Conservation (phyloP, 2,888 invertebrate species). For the Rhabditophanes sp. region DNA sequence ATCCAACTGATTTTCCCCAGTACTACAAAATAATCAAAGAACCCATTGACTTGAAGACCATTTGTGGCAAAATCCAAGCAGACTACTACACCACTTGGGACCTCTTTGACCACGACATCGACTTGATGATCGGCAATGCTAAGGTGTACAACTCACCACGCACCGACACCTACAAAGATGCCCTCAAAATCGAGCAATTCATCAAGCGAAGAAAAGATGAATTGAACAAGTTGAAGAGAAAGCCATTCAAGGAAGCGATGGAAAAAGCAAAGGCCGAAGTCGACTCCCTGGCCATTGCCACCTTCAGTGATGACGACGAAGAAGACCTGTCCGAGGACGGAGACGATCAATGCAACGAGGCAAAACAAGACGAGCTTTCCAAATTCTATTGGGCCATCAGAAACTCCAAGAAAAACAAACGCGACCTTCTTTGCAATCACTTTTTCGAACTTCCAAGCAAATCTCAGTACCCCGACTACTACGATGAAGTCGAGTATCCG, state of each 20-base stretch:
- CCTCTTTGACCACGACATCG: constrained; percentile 74
- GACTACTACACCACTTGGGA: constrained; percentile 61
- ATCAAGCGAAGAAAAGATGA: constrained; percentile 48
- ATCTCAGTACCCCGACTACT: constrained; percentile 91
- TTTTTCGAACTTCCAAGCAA: constrained; percentile 76
- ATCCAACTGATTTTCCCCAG: constrained; percentile 61
- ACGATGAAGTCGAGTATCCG: constrained; percentile 76
- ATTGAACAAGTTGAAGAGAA: constrained; percentile 2
- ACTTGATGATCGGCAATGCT: constrained; percentile 80
- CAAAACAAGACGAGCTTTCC: constrained; percentile 52
- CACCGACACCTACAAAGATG: constrained; percentile 80
- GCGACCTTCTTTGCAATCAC: constrained; percentile 67
- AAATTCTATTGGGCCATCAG: constrained; percentile 55
- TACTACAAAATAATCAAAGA: constrained; percentile 82
- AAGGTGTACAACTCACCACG: constrained; percentile 85
- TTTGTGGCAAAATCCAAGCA: constrained; percentile 64
- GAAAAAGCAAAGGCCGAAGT: constrained; percentile 28
- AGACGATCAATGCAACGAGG: constrained; percentile 52
- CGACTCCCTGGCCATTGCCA: constrained; percentile 11
- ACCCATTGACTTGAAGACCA: constrained; percentile 81
- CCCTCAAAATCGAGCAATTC: constrained; percentile 64
- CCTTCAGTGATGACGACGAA: constrained; percentile 16
- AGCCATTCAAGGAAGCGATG: constrained; percentile 12
- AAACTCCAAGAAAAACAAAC: constrained; percentile 24
- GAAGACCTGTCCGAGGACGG: too few species aligned